Evolutionary conservation across 2,113 vertebrate genomes (phyloP).

Genomic region (Ardeotis arabs): DNA sequence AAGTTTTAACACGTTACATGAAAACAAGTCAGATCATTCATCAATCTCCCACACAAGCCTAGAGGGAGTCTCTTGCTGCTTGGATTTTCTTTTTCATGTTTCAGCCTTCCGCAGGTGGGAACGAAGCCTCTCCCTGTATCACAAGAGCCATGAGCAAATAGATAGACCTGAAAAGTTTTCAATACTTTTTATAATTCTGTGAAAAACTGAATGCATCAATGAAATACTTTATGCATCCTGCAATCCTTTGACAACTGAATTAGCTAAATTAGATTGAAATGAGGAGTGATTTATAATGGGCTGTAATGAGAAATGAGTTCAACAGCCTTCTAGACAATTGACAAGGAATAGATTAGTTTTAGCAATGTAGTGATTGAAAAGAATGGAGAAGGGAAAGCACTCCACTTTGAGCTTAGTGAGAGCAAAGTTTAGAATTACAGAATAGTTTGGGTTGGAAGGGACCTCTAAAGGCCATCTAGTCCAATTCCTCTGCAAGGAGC

Average conservation of each 20-base stretch:
- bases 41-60: neutral
- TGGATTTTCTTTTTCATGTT: neutral
- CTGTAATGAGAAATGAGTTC: neutral
- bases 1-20: neutral
- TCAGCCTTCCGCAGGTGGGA: neutral
- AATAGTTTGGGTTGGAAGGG: too few species aligned
- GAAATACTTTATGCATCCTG: conserved; percentile 23
- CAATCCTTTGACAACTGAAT: conserved; percentile 48
- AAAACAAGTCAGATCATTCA: neutral
- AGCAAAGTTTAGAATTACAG: neutral
- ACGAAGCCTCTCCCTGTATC: neutral
- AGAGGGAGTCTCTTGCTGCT: neutral
- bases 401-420: neutral
- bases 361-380: neutral
- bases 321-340: conserved; percentile 8
- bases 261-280: conserved; percentile 40
- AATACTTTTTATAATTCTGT: neutral
- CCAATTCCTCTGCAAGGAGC: too few species aligned
- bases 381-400: neutral
- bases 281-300: conserved; percentile 10
- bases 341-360: conserved; percentile 8
- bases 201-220: conserved; percentile 11
- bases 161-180: neutral
- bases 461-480: too few species aligned
- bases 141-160: conserved; percentile 20